Evolutionary conservation across 2,113 vertebrate species (phyloP).

Genomic region (Neogobius melanostomus): DNA sequence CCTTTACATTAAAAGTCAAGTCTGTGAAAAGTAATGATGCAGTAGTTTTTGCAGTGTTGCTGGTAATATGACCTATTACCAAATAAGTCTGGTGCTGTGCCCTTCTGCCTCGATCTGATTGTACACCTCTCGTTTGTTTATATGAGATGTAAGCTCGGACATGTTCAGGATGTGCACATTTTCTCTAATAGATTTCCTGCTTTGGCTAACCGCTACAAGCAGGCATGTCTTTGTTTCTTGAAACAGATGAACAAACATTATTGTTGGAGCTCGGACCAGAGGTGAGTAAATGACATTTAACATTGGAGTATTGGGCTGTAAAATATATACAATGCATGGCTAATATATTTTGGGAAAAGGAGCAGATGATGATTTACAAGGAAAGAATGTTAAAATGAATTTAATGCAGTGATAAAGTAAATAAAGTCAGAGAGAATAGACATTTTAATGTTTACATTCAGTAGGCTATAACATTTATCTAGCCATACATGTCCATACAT

Average conservation of each 20-base stretch:
- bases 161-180: slow-evolving; percentile 51
- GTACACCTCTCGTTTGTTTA: slow-evolving; percentile 37
- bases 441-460: background rate
- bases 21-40: background rate
- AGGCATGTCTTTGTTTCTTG: slow-evolving; percentile 64
- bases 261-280: slow-evolving; percentile 66
- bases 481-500: background rate
- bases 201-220: slow-evolving; percentile 63
- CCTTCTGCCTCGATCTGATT: slow-evolving; percentile 24
- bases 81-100: slow-evolving; percentile 8
- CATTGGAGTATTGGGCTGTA: slow-evolving; percentile 21
- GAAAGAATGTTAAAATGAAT: slow-evolving; percentile 27
- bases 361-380: slow-evolving; percentile 20
- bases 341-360: slow-evolving; percentile 55
- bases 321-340: slow-evolving; percentile 38
- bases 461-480: background rate
- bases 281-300: slow-evolving; percentile 47
- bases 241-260: slow-evolving; percentile 74
- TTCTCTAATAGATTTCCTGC: slow-evolving; percentile 66
- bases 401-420: background rate
- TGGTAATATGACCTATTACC: slow-evolving; percentile 37
- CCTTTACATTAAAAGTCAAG: no score
- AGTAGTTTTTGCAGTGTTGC: background rate
- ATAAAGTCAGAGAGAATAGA: no score
- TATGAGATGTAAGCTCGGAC: slow-evolving; percentile 25